These are phyloP conservation scores for Macquaria australasica DNA, from an alignment of 2,113 vertebrate species.

Conservation along the genomic window DNA sequence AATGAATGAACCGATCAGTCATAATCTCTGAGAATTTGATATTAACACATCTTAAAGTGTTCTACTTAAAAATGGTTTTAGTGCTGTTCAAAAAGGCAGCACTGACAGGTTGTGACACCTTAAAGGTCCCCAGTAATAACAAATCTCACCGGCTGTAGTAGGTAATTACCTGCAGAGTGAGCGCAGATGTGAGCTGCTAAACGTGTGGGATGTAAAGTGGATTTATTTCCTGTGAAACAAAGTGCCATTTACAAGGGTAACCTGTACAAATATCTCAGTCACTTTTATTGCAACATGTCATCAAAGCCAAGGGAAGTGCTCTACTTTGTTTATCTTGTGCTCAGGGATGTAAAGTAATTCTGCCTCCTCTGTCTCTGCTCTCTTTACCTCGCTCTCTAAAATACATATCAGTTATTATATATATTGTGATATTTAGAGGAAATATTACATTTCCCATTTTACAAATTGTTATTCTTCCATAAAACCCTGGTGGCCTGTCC, in stretches of 20 bases:
- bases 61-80: constrained; percentile 12
- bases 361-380: neutral
- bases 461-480: constrained; percentile 40
- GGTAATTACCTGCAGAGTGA: constrained; percentile 60
- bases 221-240: constrained; percentile 75
- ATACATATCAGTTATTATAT: neutral
- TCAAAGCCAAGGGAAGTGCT: constrained; percentile 53
- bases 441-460: constrained; percentile 40
- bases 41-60: constrained; percentile 6
- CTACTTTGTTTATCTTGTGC: constrained; percentile 19
- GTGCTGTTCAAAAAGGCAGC: constrained; percentile 7
- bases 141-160: constrained; percentile 32
- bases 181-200: constrained; percentile 59
- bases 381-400: neutral
- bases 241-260: constrained; percentile 65
- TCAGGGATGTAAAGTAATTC: constrained; percentile 10
- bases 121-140: constrained; percentile 37
- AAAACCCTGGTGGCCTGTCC: constrained; percentile 57
- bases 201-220: constrained; percentile 51
- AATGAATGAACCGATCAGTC: neutral
- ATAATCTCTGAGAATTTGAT: neutral
- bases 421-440: constrained; percentile 10
- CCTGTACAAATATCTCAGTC: constrained; percentile 64
- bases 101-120: constrained; percentile 37
- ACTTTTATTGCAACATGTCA: constrained; percentile 41